Evolutionary conservation across 2,888 invertebrate genomes (phyloP), one percentile per base, ranked within the genome.

Genomic region (Pasiphila rectangulata): DNA sequence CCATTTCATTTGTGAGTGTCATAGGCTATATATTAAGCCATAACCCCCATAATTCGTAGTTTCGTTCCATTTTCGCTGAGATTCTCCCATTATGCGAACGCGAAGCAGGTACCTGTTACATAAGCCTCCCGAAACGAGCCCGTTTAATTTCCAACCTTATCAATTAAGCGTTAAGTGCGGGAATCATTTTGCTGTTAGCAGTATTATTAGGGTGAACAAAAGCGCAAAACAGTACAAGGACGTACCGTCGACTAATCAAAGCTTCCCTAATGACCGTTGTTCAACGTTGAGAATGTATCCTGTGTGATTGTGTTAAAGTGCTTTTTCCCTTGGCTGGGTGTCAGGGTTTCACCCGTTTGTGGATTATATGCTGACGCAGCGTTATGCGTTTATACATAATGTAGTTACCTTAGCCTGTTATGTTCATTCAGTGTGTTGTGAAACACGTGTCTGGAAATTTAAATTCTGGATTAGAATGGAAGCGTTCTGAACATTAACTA

Each of bases 231-330:
- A 60, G 65, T 47, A 63, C 63, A 64, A 64, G 67, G 69, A 64
- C 63, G 65, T 61, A 60, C 58, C 68, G 67, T 67, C 61, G 71
- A 65, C 67, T 71, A 72, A 75, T 74, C 74, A 70, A 70, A 67
- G 69, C 63, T 61, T 61, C 59, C 59, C 62, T 73, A 72, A 73
- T 71, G 67, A 71, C 44, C 46, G 39, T 29, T 30, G 39, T 32
- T 36, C 24, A 19, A 29, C 15, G 10, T 25, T n/a, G 35, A 57
- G 40, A 57, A 42, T 53, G 27, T 46, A 20, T 51, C 24, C 40
- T 53, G 43, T 46, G 16, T 20, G 21, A 1, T 12, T 23, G 30
- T 15, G 30, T 44, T 54, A 51, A 20, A 45, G 54, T 44, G 35
- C 37, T 53, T 48, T 49, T 57, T 53, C n/a, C 5, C 4, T 5